Conservation (phyloP, 2,888 invertebrate species). For the Chrysotoxum bicinctum region DNA sequence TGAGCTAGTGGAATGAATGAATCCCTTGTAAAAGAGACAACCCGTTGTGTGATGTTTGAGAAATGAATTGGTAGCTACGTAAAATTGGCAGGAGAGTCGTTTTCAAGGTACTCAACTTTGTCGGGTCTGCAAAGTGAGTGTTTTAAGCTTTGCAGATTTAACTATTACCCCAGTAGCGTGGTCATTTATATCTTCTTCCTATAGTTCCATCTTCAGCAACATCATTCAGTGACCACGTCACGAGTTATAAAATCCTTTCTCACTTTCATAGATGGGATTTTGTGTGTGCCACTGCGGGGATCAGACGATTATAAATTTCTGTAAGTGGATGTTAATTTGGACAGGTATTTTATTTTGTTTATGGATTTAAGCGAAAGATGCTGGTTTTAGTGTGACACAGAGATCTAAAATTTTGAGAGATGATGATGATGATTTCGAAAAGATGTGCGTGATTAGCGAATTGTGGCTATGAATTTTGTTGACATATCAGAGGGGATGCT, state of each 20-base stretch:
- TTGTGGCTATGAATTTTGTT: slow-evolving; percentile 6
- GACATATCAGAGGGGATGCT: slow-evolving; percentile 5
- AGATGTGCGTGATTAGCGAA: slow-evolving; percentile 17
- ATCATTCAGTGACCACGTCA: slow-evolving; percentile 19
- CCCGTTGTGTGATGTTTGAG: background rate
- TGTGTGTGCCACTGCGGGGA: background rate
- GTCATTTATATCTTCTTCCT: slow-evolving; percentile 5
- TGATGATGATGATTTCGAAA: background rate
- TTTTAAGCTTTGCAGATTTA: slow-evolving; percentile 38
- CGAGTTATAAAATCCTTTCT: slow-evolving; percentile 31
- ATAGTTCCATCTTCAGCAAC: background rate
- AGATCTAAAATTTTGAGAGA: background rate
- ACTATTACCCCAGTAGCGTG: background rate
- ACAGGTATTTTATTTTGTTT: slow-evolving; percentile 29
- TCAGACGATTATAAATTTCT: slow-evolving; percentile 21
- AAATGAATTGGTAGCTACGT: background rate
- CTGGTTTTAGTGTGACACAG: background rate
- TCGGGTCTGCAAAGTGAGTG: slow-evolving; percentile 44
- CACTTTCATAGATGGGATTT: slow-evolving; percentile 8
- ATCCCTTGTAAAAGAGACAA: slow-evolving; percentile 38
- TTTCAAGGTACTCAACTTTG: slow-evolving; percentile 56
- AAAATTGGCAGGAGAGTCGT: background rate
- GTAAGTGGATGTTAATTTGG: slow-evolving; percentile 31
- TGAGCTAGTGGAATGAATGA: background rate
- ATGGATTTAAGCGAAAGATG: background rate